phyloP scores from a whole-genome alignment of 2,113 vertebrate genomes.

The Chamaea fasciata region DNA sequence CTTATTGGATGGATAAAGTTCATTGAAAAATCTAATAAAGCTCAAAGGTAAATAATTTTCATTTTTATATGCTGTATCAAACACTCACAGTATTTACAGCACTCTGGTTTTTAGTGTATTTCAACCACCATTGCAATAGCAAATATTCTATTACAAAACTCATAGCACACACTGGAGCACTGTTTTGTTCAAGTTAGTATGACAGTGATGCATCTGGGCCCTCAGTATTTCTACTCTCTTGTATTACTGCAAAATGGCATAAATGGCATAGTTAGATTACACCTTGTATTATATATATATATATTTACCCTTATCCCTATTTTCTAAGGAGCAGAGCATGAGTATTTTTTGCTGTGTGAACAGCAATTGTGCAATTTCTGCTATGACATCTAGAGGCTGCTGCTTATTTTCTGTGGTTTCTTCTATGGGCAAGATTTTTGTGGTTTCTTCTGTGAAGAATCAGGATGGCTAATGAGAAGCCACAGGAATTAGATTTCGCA shows the following conservation, averaged over 20 bases:
- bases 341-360: not conserved
- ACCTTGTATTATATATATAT: not conserved
- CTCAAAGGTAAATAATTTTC: not conserved
- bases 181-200: not conserved
- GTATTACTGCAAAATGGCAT: not conserved
- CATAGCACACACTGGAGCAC: not conserved
- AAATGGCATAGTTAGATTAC: too few relatives aligned
- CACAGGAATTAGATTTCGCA: slow-evolving; percentile 10
- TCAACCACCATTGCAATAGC: not conserved
- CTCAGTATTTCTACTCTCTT: not conserved
- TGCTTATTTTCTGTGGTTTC: slow-evolving; percentile 19
- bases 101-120: not conserved
- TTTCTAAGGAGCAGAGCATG: not conserved
- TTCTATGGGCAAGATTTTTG: slow-evolving; percentile 4
- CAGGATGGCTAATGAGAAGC: not conserved
- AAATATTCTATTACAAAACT: not conserved
- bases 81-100: not conserved
- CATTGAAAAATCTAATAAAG: not conserved
- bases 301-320: not conserved
- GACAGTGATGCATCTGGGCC: not conserved
- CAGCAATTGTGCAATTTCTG: slow-evolving; percentile 13
- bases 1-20: not conserved
- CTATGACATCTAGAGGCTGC: not conserved
- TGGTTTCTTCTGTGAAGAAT: slow-evolving; percentile 14
- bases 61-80: not conserved